Evolutionary conservation across 2,888 invertebrate genomes (phyloP).

Genomic region (Octonoba sinensis): DNA sequence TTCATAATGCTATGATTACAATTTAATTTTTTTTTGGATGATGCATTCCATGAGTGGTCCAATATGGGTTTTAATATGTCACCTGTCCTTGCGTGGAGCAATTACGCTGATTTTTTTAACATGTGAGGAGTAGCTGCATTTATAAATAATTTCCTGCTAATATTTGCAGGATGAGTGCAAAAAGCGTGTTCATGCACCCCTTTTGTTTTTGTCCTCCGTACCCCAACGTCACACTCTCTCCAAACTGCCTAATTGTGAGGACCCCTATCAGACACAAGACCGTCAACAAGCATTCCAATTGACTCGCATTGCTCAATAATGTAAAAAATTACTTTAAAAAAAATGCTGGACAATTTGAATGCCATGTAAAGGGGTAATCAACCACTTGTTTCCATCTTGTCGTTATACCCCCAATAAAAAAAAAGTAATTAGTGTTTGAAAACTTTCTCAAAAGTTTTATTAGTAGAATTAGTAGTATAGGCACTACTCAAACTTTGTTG

Average conservation of each 20-base stretch:
- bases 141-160: too few relatives aligned
- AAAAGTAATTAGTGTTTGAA: background rate
- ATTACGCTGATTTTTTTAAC: too few relatives aligned
- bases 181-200: background rate
- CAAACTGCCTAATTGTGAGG: constrained; percentile 3
- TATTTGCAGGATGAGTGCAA: too few relatives aligned
- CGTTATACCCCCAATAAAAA: background rate
- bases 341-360: background rate
- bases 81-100: too few relatives aligned
- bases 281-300: too few relatives aligned
- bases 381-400: constrained; percentile 6
- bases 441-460: background rate
- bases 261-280: too few relatives aligned
- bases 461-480: background rate
- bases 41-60: too few relatives aligned
- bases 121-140: too few relatives aligned
- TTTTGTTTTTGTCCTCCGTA: background rate
- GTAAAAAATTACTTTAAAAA: background rate
- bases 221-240: background rate
- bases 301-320: too few relatives aligned
- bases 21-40: too few relatives aligned
- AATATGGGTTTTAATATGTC: too few relatives aligned
- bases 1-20: too few relatives aligned
- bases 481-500: background rate
- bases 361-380: background rate